Evolutionary conservation across 1,140 invertebrate genomes (phyloP).

Genomic region (Oryctes rhinoceros): DNA sequence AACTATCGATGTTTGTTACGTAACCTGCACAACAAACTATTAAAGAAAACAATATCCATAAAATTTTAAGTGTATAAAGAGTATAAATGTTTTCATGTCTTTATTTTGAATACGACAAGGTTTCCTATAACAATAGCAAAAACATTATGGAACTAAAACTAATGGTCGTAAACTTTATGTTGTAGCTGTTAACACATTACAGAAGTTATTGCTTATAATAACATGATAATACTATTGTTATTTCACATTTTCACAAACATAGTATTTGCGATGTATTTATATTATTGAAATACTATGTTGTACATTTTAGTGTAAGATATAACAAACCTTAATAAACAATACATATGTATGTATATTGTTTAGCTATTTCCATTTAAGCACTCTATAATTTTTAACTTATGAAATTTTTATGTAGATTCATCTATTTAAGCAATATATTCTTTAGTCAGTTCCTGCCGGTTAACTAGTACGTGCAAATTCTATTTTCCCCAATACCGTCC

Average conservation of each 20-base stretch:
- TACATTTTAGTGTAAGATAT: neutral
- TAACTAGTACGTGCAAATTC: neutral
- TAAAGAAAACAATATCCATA: too few relatives aligned
- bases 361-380: neutral
- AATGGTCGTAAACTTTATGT: neutral
- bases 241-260: neutral
- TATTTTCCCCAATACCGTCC: neutral
- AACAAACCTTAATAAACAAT: neutral
- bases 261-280: neutral
- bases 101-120: neutral
- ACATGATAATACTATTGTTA: neutral
- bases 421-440: neutral
- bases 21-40: too few relatives aligned
- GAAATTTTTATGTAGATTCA: slow-evolving; percentile 4
- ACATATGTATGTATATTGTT: neutral
- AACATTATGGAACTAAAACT: neutral
- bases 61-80: too few relatives aligned
- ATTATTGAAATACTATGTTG: neutral
- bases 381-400: slow-evolving; percentile 5
- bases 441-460: neutral
- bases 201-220: neutral
- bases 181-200: neutral
- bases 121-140: neutral
- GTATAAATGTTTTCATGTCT: too few relatives aligned
- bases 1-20: too few relatives aligned